Percentiles rank a stretch among this genome's conserved stretches.
Evolutionary conservation across 53 echinoderm and acorn worm genomes (phyloP).

Genomic region (Crossaster papposus): DNA sequence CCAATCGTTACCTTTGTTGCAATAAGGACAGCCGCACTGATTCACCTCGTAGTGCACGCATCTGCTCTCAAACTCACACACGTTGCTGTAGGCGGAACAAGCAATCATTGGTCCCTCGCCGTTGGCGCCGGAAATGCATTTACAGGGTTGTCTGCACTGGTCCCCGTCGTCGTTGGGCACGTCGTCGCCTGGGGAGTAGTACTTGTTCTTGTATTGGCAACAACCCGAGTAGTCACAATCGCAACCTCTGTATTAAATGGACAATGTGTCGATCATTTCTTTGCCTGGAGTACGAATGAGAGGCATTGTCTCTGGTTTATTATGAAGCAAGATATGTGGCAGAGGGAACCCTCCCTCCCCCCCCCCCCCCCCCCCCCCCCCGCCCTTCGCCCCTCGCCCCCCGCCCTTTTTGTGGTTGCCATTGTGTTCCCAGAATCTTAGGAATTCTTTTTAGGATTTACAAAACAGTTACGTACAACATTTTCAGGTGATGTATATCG

Average conservation of each 20-base stretch:
- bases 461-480: no score
- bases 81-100: conserved; percentile 14
- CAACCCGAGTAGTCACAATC: conserved; percentile 27
- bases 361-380: no score
- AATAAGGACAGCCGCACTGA: conserved; percentile 22
- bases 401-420: no score
- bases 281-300: not conserved
- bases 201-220: conserved; percentile 22
- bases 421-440: no score
- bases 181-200: not conserved
- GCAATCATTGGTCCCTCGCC: conserved; percentile 10
- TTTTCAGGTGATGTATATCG: no score
- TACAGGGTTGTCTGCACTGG: conserved; percentile 16
- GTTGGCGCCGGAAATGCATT: not conserved
- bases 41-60: conserved; percentile 32
- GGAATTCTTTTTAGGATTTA: no score
- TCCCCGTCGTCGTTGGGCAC: conserved; percentile 17
- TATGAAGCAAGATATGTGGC: no score
- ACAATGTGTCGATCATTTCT: not conserved
- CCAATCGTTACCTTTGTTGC: not conserved
- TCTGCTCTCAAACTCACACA: conserved; percentile 44
- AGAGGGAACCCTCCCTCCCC: no score
- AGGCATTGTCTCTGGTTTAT: no score
- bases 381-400: no score
- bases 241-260: conserved; percentile 5